These are phyloP conservation scores for Tachycineta bicolor DNA, from an alignment of 2,113 vertebrate genomes.

Conservation along the genomic window DNA sequence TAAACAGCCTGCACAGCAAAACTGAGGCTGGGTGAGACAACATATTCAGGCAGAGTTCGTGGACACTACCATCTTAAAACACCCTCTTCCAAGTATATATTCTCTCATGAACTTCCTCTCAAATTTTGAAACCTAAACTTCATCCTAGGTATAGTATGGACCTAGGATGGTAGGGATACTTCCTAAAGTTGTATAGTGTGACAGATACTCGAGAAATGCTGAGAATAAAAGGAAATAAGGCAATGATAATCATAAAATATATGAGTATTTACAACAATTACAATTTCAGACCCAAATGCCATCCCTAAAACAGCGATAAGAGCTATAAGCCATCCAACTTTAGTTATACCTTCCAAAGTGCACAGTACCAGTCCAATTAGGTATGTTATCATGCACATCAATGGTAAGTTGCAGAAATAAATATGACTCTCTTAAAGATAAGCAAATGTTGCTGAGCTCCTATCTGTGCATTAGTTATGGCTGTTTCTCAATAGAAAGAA, in stretches of 20 bases:
- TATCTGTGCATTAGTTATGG: slow-evolving; percentile 5
- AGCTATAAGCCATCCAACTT: neutral
- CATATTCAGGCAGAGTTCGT: neutral
- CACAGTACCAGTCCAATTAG: neutral
- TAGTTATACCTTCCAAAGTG: slow-evolving; percentile 5
- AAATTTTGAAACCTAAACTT: neutral
- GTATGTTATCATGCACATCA: slow-evolving; percentile 31
- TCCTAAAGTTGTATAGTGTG: neutral
- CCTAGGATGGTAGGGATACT: neutral
- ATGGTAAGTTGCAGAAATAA: slow-evolving; percentile 1
- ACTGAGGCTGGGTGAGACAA: neutral
- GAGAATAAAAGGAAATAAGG: neutral
- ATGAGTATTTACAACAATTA: neutral
- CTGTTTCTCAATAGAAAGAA: slow-evolving; percentile 36
- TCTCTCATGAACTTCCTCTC: neutral
- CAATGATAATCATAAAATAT: neutral
- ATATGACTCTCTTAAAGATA: slow-evolving; percentile 51
- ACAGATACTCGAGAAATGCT: neutral
- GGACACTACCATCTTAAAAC: neutral
- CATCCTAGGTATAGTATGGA: neutral
- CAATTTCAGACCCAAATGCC: neutral
- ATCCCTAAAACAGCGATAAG: neutral
- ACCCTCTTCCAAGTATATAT: neutral
- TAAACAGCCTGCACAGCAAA: neutral
- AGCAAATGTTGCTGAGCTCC: slow-evolving; percentile 20